Percentiles rank a stretch among this genome's conserved stretches.
Evolutionary conservation across 2,888 invertebrate species (phyloP).

Genomic region (Abscondita cerata): DNA sequence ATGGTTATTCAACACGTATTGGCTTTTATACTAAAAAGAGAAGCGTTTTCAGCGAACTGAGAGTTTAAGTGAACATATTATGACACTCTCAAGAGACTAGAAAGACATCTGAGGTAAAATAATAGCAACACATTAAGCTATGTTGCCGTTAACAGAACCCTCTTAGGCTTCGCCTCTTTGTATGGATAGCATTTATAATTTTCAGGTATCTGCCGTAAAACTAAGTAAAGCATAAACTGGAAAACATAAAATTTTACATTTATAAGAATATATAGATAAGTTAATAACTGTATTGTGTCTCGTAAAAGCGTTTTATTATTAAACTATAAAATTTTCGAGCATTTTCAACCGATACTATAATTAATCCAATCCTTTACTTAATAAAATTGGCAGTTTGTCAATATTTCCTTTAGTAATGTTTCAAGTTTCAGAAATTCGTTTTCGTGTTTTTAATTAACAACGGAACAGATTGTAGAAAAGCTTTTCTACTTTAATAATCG

Average conservation of each 20-base stretch:
- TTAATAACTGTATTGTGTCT: too few species aligned
- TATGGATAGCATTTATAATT: slow-evolving; percentile 15
- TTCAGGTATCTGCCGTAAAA: slow-evolving; percentile 15
- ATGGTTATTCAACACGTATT: slow-evolving; percentile 18
- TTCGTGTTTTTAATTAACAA: slow-evolving; percentile 21
- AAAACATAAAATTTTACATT: too few species aligned
- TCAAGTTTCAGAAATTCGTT: slow-evolving; percentile 15
- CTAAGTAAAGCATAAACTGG: not conserved
- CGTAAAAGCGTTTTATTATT: not conserved
- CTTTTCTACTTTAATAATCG: slow-evolving; percentile 6
- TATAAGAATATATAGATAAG: too few species aligned
- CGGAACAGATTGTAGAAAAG: slow-evolving; percentile 15
- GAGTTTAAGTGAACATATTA: slow-evolving; percentile 24
- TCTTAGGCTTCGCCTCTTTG: slow-evolving; percentile 14
- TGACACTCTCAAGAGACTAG: slow-evolving; percentile 26
- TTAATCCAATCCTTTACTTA: slow-evolving; percentile 1
- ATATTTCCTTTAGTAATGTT: slow-evolving; percentile 11
- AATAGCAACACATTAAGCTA: slow-evolving; percentile 19
- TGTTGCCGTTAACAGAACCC: slow-evolving; percentile 18
- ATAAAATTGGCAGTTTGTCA: slow-evolving; percentile 9
- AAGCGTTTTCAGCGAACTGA: slow-evolving; percentile 12
- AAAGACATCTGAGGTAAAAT: slow-evolving; percentile 28
- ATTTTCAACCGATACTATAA: slow-evolving; percentile 1
- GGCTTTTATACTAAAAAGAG: slow-evolving; percentile 17
- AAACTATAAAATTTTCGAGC: too few species aligned